Percentiles rank a stretch among this genome's conserved stretches.
These are phyloP conservation scores for Bradynema listronoti DNA, from an alignment of 1,140 invertebrate genomes.

Conservation along the genomic window DNA sequence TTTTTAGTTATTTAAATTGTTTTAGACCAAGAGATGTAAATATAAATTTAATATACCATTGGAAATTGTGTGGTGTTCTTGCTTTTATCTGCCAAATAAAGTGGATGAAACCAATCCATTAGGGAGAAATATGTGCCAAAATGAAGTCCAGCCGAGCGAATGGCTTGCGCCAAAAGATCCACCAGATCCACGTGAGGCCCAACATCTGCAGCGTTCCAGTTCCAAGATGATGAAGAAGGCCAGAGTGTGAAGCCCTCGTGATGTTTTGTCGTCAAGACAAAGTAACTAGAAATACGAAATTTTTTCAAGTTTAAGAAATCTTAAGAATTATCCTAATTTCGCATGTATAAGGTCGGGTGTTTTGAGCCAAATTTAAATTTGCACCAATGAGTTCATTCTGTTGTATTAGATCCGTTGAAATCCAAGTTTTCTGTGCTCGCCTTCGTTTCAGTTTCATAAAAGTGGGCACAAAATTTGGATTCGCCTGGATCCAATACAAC, in stretches of 20 bases:
- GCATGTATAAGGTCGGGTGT: too few species aligned
- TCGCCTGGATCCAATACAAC: too few species aligned
- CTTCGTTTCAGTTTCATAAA: too few species aligned
- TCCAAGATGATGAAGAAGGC: slow-evolving; percentile 76
- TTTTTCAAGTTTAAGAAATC: background rate
- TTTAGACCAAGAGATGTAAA: too few species aligned
- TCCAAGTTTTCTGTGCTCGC: too few species aligned
- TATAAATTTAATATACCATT: background rate
- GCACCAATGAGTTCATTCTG: too few species aligned
- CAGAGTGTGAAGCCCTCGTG: slow-evolving; percentile 84
- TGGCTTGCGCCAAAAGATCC: slow-evolving; percentile 60
- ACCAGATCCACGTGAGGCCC: slow-evolving; percentile 77
- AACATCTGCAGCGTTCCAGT: slow-evolving; percentile 80
- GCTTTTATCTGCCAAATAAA: slow-evolving; percentile 26
- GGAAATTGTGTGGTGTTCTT: slow-evolving; percentile 14
- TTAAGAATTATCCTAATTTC: too few species aligned
- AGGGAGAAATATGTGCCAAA: slow-evolving; percentile 61
- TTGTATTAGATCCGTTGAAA: too few species aligned
- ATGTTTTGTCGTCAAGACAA: slow-evolving; percentile 85
- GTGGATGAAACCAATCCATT: slow-evolving; percentile 59
- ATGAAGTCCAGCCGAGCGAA: slow-evolving; percentile 52
- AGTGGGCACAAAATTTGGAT: too few species aligned
- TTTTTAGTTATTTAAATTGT: background rate
- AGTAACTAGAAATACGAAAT: slow-evolving; percentile 61
- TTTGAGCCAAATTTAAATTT: too few species aligned